These are phyloP conservation scores for Sebastes fasciatus DNA, from an alignment of 2,113 vertebrate species.

Conservation along the genomic window DNA sequence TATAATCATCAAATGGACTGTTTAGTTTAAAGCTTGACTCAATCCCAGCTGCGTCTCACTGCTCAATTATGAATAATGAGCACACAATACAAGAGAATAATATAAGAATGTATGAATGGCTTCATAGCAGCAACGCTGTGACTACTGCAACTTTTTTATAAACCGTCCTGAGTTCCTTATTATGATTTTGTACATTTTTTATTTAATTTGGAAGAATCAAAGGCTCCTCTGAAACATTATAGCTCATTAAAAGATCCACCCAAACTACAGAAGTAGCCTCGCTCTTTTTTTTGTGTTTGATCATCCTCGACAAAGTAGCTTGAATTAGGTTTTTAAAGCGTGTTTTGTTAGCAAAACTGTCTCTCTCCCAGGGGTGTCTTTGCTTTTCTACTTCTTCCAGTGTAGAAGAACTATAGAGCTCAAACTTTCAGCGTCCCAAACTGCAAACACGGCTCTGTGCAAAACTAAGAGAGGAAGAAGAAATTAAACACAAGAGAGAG, in stretches of 20 bases:
- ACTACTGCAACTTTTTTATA: background rate
- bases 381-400: constrained; percentile 12
- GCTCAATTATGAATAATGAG: background rate
- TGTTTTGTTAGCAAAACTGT: constrained; percentile 7
- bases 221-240: constrained; percentile 38
- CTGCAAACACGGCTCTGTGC: background rate
- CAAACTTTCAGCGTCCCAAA: background rate
- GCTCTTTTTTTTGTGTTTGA: constrained; percentile 9
- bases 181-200: background rate
- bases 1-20: background rate
- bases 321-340: constrained; percentile 13
- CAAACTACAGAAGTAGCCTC: background rate
- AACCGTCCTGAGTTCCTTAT: background rate
- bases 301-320: constrained; percentile 22
- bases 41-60: background rate
- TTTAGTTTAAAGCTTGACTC: background rate
- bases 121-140: background rate
- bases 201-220: constrained; percentile 9
- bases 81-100: background rate
- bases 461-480: background rate
- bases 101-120: background rate
- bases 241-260: constrained; percentile 36
- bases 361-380: background rate
- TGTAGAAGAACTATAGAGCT: background rate
- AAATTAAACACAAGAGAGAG: background rate